Base-by-base conservation (phyloP, 1,140 invertebrate genomes). In the Formica exsecta region DNA sequence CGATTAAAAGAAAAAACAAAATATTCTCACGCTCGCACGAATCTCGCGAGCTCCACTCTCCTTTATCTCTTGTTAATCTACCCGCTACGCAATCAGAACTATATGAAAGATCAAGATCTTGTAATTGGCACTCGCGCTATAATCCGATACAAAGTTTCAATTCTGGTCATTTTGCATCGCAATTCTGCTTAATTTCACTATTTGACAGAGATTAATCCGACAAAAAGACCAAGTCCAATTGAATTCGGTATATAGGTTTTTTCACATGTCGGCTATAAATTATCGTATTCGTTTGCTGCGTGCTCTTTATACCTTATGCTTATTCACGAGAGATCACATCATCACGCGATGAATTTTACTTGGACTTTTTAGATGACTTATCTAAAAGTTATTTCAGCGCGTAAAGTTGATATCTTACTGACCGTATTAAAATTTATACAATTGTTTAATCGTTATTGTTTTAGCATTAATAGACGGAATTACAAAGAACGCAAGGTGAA, bases 281-380 rank as follows among this genome's bases (percentile, higher is more conserved):
- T 38, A 70, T 80, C 64, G 2, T 13, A 29, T 80, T n/a, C 48
- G 44, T 80, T 80, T 70, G 9, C 2, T 8, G 16, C 51, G 59
- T 25, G 2, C 25, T 41, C 3, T 38, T 38, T n/a, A 19, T 38
- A 29, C 2, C 3, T 74, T 41, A 54, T 32, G 8, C 70, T 74
- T 74, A 25, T 65, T 70, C 77, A 71, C 48, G 44, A 29, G n/a
- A 71, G 48, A 71, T 9, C 11, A 5, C 48, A 54, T 70, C 22
- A 41, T 70, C 65, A 80, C 77, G 77, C 65, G 48, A 80, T 38
- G 22, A 16, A 80, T 57, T 80, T 44, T 13, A 77, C 38, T 77
- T 32, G 16, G 48, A 57, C 32, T 80, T 25, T 41, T 41, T n/a
- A 70, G 65, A 71, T 57, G 22, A 57, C 65, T 71, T 57, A 80